Conservation (phyloP, 2,888 invertebrate species). For the Coronaproctus castanopsis region DNA sequence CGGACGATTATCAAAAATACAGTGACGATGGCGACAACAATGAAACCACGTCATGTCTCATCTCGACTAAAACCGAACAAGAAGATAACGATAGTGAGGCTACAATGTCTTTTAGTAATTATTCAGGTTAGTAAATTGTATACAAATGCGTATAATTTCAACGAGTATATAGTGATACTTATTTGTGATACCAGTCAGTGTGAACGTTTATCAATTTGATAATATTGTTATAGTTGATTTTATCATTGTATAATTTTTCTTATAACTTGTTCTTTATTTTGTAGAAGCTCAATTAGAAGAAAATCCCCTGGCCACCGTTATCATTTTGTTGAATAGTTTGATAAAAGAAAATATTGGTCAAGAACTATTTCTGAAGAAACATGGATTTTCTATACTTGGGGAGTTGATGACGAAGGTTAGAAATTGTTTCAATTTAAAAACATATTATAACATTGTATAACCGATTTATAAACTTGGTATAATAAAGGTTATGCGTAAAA, state of each 20-base stretch:
- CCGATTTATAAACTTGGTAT: neutral
- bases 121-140: neutral
- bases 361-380: conserved; percentile 33
- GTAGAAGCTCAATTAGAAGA: conserved; percentile 36
- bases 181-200: too few relatives aligned
- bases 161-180: too few relatives aligned
- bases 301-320: conserved; percentile 36
- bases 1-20: conserved; percentile 11
- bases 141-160: neutral
- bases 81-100: neutral
- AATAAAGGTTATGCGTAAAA: conserved; percentile 3
- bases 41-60: neutral
- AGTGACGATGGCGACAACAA: neutral
- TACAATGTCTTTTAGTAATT: neutral
- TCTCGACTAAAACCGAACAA: neutral
- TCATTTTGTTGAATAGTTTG: conserved; percentile 35
- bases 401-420: conserved; percentile 32
- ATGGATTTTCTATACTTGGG: conserved; percentile 35
- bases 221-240: too few relatives aligned
- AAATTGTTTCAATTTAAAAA: neutral
- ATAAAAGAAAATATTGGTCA: conserved; percentile 35
- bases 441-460: neutral
- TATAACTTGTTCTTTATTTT: too few relatives aligned
- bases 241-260: too few relatives aligned
- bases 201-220: too few relatives aligned